Conservation (phyloP, 2,888 invertebrate genomes). For the Lottia gigantea region DNA sequence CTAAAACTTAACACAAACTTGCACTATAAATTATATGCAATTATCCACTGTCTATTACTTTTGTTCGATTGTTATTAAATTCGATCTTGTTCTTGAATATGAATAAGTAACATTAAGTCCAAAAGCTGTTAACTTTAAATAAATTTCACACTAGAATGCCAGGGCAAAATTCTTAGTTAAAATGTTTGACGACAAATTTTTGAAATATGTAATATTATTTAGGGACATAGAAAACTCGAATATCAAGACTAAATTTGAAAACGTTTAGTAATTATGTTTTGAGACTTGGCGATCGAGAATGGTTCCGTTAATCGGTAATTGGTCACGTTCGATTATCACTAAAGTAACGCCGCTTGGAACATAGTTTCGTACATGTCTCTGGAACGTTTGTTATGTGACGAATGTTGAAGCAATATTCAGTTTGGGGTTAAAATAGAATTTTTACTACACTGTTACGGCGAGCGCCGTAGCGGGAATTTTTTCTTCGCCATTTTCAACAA, state of each 20-base stretch:
- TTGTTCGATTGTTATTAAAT: too few relatives aligned
- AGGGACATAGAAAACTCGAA: neutral
- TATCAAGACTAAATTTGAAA: neutral
- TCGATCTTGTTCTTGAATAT: too few relatives aligned
- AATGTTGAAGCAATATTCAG: neutral
- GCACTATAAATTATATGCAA: too few relatives aligned
- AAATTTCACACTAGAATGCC: neutral
- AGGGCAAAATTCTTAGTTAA: neutral
- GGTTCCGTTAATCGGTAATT: neutral
- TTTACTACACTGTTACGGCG: constrained; percentile 2
- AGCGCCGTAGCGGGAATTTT: neutral
- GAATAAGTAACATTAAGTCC: too few relatives aligned
- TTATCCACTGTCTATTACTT: too few relatives aligned
- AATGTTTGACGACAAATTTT: constrained; percentile 2
- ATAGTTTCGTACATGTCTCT: neutral
- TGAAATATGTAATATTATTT: constrained; percentile 2
- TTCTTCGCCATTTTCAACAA: too few relatives aligned
- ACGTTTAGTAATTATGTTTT: neutral
- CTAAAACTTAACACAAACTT: too few relatives aligned
- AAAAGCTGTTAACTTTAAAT: too few relatives aligned
- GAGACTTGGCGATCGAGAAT: neutral
- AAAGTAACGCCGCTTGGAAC: neutral
- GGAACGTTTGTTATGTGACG: constrained; percentile 1
- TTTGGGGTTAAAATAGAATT: neutral
- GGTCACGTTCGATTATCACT: neutral